Conservation (phyloP, 2,797 vertebrate genomes). For the Cygnus olor region DNA sequence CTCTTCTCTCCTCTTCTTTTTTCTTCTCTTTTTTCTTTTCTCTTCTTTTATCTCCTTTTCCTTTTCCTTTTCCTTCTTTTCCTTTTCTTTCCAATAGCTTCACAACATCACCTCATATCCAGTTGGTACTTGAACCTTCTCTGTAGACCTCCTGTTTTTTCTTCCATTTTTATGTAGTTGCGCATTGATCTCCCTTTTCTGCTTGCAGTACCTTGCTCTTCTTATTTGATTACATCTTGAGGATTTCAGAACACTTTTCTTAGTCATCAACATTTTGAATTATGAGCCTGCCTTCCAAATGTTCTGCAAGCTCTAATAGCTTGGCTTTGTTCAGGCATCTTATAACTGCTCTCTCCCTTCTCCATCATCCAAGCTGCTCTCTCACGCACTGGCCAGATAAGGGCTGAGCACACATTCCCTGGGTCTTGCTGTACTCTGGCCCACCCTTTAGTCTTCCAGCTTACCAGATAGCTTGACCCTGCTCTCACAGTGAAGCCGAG, state of each 20-base stretch:
- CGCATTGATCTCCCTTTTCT: neutral
- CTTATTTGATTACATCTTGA: neutral
- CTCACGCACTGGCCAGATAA: neutral
- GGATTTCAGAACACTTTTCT: neutral
- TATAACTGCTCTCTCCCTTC: neutral
- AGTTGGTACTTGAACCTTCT: neutral
- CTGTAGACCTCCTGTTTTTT: neutral
- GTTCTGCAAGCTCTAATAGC: neutral
- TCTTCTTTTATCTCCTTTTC: no score
- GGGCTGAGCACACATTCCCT: neutral
- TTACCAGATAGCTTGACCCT: neutral
- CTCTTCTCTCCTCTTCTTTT: no score
- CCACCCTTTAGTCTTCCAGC: neutral
- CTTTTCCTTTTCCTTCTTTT: no score
- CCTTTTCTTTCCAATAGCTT: neutral
- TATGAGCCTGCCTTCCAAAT: neutral
- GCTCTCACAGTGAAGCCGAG: neutral
- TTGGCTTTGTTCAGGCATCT: neutral
- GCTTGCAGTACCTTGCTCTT: neutral
- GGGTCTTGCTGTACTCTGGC: neutral
- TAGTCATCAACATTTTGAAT: neutral
- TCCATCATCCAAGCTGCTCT: neutral
- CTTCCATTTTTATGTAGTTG: neutral
- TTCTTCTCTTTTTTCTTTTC: no score
- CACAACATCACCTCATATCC: neutral